These are phyloP conservation scores for Cossypha polioptera DNA, from an alignment of 2,797 vertebrate species.

Conservation along the genomic window DNA sequence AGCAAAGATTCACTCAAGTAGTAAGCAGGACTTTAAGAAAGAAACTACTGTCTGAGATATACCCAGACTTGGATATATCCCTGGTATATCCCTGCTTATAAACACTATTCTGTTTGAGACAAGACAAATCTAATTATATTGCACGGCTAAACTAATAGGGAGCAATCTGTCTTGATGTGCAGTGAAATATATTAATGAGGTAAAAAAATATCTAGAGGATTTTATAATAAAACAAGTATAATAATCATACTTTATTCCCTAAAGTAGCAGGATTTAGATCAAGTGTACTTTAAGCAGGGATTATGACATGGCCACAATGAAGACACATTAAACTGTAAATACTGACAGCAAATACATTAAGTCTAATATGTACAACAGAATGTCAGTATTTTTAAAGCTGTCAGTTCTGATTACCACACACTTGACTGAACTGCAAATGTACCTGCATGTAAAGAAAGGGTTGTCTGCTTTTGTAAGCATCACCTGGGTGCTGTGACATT, in stretches of 20 bases:
- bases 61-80: background rate
- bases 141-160: background rate
- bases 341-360: conserved; percentile 2
- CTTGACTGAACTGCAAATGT: background rate
- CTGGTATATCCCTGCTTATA: background rate
- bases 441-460: background rate
- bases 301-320: background rate
- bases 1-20: background rate
- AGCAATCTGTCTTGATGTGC: background rate
- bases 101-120: background rate
- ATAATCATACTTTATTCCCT: background rate
- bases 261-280: background rate
- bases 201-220: background rate
- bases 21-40: background rate
- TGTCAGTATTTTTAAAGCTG: background rate
- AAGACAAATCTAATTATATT: background rate
- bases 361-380: background rate
- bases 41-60: background rate
- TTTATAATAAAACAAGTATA: background rate
- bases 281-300: background rate
- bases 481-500: background rate
- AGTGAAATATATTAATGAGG: background rate
- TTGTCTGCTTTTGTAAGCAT: background rate
- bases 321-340: background rate
- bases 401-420: background rate